phyloP scores from a whole-genome alignment of 2,888 invertebrate species.

The Pocota personata region DNA sequence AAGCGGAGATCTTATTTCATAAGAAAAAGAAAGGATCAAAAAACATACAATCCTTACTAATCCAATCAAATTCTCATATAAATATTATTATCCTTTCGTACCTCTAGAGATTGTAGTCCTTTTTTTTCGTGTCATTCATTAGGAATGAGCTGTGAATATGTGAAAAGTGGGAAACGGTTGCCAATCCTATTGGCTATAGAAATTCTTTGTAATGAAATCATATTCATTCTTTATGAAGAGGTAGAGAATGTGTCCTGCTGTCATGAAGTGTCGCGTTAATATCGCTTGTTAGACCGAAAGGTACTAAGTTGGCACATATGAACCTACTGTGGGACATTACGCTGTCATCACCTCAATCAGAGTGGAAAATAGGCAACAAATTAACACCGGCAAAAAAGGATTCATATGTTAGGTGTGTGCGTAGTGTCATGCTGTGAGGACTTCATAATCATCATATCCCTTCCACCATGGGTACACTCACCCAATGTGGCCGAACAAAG shows the following conservation, averaged over 20 bases:
- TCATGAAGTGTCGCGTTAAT: constrained; percentile 65
- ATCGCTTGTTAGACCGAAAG: constrained; percentile 59
- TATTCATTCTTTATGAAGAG: constrained; percentile 24
- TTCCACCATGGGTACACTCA: neutral
- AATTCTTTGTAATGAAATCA: constrained; percentile 51
- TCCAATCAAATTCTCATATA: constrained; percentile 71
- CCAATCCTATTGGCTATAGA: constrained; percentile 46
- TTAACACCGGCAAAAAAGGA: neutral
- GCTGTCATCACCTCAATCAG: constrained; percentile 61
- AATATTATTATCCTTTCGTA: constrained; percentile 66
- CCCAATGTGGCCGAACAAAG: constrained; percentile 69
- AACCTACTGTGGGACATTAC: constrained; percentile 58
- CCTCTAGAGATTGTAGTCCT: constrained; percentile 15
- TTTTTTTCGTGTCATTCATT: constrained; percentile 29
- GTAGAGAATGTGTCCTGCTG: constrained; percentile 60
- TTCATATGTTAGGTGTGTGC: constrained; percentile 28
- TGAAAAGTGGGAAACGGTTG: constrained; percentile 52
- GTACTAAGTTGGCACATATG: constrained; percentile 62
- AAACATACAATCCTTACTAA: constrained; percentile 41
- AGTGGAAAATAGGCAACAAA: constrained; percentile 49
- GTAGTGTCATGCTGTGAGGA: constrained; percentile 57
- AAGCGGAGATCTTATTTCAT: constrained; percentile 42
- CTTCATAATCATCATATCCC: constrained; percentile 53
- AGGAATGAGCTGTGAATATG: constrained; percentile 43
- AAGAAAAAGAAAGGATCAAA: constrained; percentile 37